Base-by-base conservation (phyloP, 2,113 vertebrate species). In the Puffinus mauretanicus region DNA sequence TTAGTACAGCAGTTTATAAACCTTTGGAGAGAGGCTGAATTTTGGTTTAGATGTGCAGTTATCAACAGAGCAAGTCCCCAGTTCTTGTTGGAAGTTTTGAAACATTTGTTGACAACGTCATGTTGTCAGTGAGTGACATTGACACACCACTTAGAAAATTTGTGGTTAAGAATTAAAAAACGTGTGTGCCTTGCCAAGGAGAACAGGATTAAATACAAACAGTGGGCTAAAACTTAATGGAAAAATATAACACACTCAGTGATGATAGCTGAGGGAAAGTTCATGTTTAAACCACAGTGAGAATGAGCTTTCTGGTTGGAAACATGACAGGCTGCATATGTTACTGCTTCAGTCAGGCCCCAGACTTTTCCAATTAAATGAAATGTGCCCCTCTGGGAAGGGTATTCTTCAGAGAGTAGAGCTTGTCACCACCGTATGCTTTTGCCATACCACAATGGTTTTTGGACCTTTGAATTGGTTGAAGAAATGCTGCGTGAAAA, bases 311-410 rank as follows among this genome's bases (percentile, higher is more conserved):
- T 83, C 46, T 62, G 44, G 38, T 7, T 78, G 47, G 42, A 94
- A 93, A 75, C 47, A 30, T 86, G 65, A 84, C 54, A 90, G 77
- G 18, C 80, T 91, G 52, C 42, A 29, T 85, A n/a, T 88, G 79
- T 72, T 95, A 51, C 0, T 88, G 75, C 55, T 96, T 91, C 60
- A 69, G 32, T 86, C 71, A 76, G 57, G 51, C 78, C 84, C 17
- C 87, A 94, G 62, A 24, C 81, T 94, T 88, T 93, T 70, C 82
- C 79, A 83, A 3, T 96, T 90, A 96, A 94, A 86, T 92, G 80
- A 84, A 92, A 75, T 0, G 1, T 5, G 2, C 29, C 36, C 51
- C 69, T 84, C 38, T 75, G 65, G 72, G 42, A 55, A 86, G 49
- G 22, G 5, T 86, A 11, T 88, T 94, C 72, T 95, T 84, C n/a